These are phyloP conservation scores for Gastrophysa polygoni DNA, from an alignment of 2,888 invertebrate species.

Conservation along the genomic window DNA sequence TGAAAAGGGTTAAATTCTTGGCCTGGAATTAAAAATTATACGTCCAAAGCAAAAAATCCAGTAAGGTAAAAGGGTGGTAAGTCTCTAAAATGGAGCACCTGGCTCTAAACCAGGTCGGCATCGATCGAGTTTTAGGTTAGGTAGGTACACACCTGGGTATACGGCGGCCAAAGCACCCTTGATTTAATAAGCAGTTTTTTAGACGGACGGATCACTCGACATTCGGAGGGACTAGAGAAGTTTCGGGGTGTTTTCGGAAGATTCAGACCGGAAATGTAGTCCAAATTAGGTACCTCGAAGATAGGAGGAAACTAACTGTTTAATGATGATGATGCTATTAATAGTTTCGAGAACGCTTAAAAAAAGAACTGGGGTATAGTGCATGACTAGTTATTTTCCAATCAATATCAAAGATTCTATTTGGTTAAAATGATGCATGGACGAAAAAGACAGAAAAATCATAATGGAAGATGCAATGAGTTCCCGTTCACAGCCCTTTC, in stretches of 20 bases:
- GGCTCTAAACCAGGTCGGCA: slow-evolving; percentile 56
- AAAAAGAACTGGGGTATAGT: too few relatives aligned
- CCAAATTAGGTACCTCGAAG: not conserved
- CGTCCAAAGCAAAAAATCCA: slow-evolving; percentile 17
- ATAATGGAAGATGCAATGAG: too few relatives aligned
- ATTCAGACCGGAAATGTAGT: not conserved
- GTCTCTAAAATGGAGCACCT: slow-evolving; percentile 53
- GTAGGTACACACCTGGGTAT: slow-evolving; percentile 53
- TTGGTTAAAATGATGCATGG: too few relatives aligned
- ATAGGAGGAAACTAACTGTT: not conserved
- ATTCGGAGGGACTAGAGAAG: not conserved
- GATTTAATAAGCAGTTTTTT: slow-evolving; percentile 51
- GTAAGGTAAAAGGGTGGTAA: slow-evolving; percentile 25
- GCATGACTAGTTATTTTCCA: too few relatives aligned
- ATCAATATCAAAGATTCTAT: too few relatives aligned
- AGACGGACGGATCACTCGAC: slow-evolving; percentile 12
- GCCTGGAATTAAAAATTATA: slow-evolving; percentile 48
- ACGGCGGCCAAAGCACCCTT: slow-evolving; percentile 42
- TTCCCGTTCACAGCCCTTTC: too few relatives aligned
- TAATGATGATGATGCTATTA: not conserved
- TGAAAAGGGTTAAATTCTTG: slow-evolving; percentile 41
- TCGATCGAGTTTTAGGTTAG: too few relatives aligned
- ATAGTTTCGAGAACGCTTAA: too few relatives aligned
- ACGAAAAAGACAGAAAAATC: too few relatives aligned
- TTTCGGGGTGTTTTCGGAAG: not conserved